These are phyloP conservation scores for Deladenus siricidicola DNA, from an alignment of 2,888 invertebrate genomes.

Conservation along the genomic window DNA sequence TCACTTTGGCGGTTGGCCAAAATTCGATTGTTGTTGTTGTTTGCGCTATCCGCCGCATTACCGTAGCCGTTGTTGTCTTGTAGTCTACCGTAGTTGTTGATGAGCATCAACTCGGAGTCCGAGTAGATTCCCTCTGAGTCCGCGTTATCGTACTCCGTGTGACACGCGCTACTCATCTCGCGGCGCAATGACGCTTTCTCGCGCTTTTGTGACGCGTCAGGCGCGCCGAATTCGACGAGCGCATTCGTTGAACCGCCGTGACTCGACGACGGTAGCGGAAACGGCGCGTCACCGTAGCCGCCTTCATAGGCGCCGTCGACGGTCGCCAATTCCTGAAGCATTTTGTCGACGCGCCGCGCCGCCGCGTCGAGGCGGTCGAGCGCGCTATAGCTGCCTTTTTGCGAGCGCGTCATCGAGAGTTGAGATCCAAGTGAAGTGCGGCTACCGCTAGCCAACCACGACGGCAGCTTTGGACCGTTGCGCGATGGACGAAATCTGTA, in stretches of 20 bases:
- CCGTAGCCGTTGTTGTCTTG: background rate
- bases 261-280: slow-evolving; percentile 19
- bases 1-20: too few species aligned
- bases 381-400: slow-evolving; percentile 22
- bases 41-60: background rate
- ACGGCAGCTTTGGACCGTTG: slow-evolving; percentile 30
- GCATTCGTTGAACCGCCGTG: background rate
- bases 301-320: slow-evolving; percentile 34
- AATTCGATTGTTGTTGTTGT: too few species aligned
- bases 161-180: slow-evolving; percentile 42
- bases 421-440: slow-evolving; percentile 28
- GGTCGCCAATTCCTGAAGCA: slow-evolving; percentile 39
- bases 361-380: slow-evolving; percentile 44
- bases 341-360: slow-evolving; percentile 44
- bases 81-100: background rate
- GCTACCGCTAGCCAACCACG: slow-evolving; percentile 27
- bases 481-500: slow-evolving; percentile 18
- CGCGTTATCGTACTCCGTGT: slow-evolving; percentile 51
- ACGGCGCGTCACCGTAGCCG: slow-evolving; percentile 22
- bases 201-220: background rate
- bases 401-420: slow-evolving; percentile 24
- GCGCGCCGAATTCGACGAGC: background rate
- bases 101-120: slow-evolving; percentile 25
- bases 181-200: slow-evolving; percentile 14
- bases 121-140: slow-evolving; percentile 34